These are phyloP conservation scores for Megaceryle maxima DNA, from an alignment of 2,113 vertebrate genomes.

Conservation along the genomic window DNA sequence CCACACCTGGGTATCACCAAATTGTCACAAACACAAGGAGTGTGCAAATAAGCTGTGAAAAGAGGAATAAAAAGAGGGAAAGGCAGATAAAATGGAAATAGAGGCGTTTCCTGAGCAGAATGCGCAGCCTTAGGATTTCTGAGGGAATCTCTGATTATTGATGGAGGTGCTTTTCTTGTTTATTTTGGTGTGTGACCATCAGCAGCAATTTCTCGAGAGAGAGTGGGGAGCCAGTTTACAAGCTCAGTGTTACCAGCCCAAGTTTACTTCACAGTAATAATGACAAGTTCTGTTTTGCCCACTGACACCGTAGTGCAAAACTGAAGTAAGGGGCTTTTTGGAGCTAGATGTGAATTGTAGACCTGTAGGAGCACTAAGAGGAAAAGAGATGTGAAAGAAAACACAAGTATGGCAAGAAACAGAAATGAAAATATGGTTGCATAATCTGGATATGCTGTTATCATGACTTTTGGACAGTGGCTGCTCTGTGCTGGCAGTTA, in stretches of 20 bases:
- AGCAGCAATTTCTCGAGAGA: not conserved
- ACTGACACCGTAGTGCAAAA: not conserved
- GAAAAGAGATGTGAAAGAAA: not conserved
- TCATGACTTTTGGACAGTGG: not conserved
- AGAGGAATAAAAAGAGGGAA: not conserved
- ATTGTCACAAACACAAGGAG: not conserved
- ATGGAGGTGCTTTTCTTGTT: not conserved
- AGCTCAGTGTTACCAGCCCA: not conserved
- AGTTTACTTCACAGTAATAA: not conserved
- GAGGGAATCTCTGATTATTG: not conserved
- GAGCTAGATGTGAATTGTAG: not conserved
- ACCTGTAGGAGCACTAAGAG: not conserved
- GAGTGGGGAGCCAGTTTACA: not conserved
- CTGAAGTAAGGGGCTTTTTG: not conserved
- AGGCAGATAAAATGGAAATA: not conserved
- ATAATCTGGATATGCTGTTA: not conserved
- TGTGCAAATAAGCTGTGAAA: not conserved
- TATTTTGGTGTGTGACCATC: not conserved
- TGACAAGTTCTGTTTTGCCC: not conserved
- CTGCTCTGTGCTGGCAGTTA: not conserved
- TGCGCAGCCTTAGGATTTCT: not conserved
- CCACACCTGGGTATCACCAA: not conserved
- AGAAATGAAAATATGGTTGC: not conserved
- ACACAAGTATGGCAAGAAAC: not conserved
- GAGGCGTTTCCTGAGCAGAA: not conserved